Evolutionary conservation across 2,113 vertebrate species (phyloP).

Genomic region (Micromys minutus): DNA sequence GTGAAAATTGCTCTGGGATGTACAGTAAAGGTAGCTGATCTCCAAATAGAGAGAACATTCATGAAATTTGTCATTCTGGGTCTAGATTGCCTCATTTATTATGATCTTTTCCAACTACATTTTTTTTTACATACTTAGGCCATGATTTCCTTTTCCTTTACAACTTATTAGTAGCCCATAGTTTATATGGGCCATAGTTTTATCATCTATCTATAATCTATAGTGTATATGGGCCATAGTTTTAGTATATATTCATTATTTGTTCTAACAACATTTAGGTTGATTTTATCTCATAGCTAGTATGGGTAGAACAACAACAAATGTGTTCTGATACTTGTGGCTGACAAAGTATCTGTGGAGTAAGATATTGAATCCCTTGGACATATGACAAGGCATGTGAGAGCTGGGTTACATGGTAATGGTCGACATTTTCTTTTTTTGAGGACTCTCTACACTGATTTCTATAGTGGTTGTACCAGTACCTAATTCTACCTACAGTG

Average conservation of each 20-base stretch:
- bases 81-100: background rate
- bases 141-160: too few relatives aligned
- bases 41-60: background rate
- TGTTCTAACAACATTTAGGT: background rate
- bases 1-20: background rate
- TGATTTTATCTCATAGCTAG: background rate
- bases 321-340: too few relatives aligned
- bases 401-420: background rate
- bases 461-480: background rate
- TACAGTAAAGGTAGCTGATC: background rate
- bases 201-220: too few relatives aligned
- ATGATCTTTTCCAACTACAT: background rate
- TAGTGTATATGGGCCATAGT: background rate
- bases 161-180: too few relatives aligned
- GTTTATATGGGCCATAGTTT: too few relatives aligned
- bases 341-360: background rate
- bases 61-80: background rate
- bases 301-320: background rate
- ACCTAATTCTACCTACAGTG: background rate
- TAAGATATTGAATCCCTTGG: background rate
- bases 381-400: background rate
- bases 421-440: background rate
- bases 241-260: background rate
- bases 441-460: background rate
- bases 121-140: background rate